Base-by-base conservation (phyloP, 2,113 vertebrate species). In the Struthidea cinerea region DNA sequence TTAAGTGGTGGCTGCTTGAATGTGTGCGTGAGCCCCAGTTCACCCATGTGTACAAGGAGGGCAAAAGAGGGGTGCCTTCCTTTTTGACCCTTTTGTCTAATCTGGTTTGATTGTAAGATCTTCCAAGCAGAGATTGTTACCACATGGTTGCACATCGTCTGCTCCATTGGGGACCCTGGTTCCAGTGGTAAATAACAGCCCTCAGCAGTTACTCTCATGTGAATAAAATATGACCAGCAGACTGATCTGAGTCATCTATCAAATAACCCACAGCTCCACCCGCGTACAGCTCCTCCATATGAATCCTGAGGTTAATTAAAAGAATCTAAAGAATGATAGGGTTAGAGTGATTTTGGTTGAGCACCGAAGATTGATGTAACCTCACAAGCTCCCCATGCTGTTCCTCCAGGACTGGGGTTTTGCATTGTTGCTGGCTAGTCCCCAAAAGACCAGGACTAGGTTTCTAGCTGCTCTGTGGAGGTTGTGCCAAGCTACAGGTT, bases 261-360 rank as follows among this genome's bases (percentile, higher is more conserved):
- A 80, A 88, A 88, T 67, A 94, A 85, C 59, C 84, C 87, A 7
- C 87, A 91, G 71, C 84, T 88, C 82, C 75, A 80, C 90, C 67
- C n/a, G 0, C 1, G 0, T 84, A 26, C 68, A 86, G 56, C 75
- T 90, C 68, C 57, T 76, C 94, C 93, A 69, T 70, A 76, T 82
- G 87, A 87, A 65, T 91, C 84, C 93, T 90, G 92, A 81, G 82
- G 84, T 94, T 94, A 85, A 96, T 94, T 89, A 85, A 83, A 93
- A 93, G 63, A 93, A 94, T 91, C 59, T 44, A 70, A 90, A 71
- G 84, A 87, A 76, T 70, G 24, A 27, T 47, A 63, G 65, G 35
- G 26, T 92, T 70, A 60, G 81, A 57, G 59, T 56, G 87, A 89
- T 76, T 82, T 83, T 64, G 53, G 59, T 64, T 80, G 74, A 82